These are phyloP conservation scores for Eptatretus atami DNA, from an alignment of 2,797 vertebrate genomes.

Conservation along the genomic window DNA sequence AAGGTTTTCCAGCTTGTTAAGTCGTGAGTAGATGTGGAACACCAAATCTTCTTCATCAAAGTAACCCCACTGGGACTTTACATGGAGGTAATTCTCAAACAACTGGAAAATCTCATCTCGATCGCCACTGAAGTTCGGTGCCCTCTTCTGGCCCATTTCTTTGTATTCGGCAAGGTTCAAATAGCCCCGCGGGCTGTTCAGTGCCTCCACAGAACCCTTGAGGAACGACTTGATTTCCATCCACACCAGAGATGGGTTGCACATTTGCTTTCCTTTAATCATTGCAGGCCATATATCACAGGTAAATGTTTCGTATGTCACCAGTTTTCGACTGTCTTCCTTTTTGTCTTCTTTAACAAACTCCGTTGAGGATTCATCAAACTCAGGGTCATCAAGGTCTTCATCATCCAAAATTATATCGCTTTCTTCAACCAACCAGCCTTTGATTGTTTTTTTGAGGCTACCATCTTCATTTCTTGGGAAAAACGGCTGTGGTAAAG, in stretches of 20 bases:
- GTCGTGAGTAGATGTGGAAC: conserved; percentile 19
- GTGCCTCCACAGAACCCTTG: conserved; percentile 30
- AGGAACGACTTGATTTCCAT: conserved; percentile 35
- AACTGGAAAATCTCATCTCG: conserved; percentile 24
- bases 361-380: accelerated
- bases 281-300: conserved; percentile 28
- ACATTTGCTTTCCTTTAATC: conserved; percentile 20
- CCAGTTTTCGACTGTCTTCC: conserved; percentile 17
- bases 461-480: conserved; percentile 29
- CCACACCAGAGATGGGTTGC: conserved; percentile 26
- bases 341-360: conserved; percentile 12
- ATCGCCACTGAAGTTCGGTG: conserved; percentile 24
- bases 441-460: conserved; percentile 18
- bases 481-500: conserved; percentile 24
- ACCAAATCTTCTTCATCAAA: conserved; percentile 31
- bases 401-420: conserved; percentile 15
- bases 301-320: conserved; percentile 21
- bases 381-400: conserved; percentile 15
- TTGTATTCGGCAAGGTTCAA: conserved; percentile 25
- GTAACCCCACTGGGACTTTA: conserved; percentile 20
- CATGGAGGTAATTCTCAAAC: conserved; percentile 23
- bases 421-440: conserved; percentile 23
- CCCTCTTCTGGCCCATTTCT: conserved; percentile 23
- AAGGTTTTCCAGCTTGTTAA: conserved; percentile 16
- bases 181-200: conserved; percentile 16